Base-by-base conservation (phyloP, 2,888 invertebrate species). In the Ormyrus labotus region DNA sequence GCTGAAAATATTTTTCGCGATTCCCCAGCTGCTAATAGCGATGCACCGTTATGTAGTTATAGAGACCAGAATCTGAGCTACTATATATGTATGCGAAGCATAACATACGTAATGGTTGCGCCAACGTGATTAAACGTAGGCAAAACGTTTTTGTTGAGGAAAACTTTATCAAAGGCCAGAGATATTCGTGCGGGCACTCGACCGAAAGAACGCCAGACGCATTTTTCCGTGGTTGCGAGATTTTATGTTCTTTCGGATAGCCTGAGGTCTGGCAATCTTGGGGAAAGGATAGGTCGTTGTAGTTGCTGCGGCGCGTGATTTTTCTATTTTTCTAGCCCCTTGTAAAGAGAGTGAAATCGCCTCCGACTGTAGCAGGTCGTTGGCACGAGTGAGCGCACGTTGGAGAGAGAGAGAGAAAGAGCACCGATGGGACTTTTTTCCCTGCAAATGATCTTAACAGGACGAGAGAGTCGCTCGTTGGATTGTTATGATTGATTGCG, bases 71-170 rank as follows among this genome's bases (percentile, higher is more conserved):
- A 45, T 45, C 9, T 60, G 51, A 51, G 4, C 34, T 34, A 34
- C 34, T 34, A 34, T 34, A 34, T 34, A 34, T 71, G 70, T 45
- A 47, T 64, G 57, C 70, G 70, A 77, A 57, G 64, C 70, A 50
- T 57, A 48, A 69, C 11, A 45, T 10, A 19, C 48, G 57, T 47
- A 61, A 68, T 63, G 68, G 48, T 78, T 7, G 50, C 57, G 34
- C 57, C 63, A 55, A 55, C 34, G 50, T 58, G 34, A 13, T 6
- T 48, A 80, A 80, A 80, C 80, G 75, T 75, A 70, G 5, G n/a
- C 58, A 0, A 65, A 60, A 80, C 75, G 80, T 75, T 65, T 65
- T 10, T 11, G 34, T 34, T 34, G 34, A 55, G 11, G 34, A 34
- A 34, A 34, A 34, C 4, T 34, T 34, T 34, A 34, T 34, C 34